These are phyloP conservation scores for Propithecus perrieri DNA, from an alignment of 2,797 vertebrate species.

Conservation along the genomic window DNA sequence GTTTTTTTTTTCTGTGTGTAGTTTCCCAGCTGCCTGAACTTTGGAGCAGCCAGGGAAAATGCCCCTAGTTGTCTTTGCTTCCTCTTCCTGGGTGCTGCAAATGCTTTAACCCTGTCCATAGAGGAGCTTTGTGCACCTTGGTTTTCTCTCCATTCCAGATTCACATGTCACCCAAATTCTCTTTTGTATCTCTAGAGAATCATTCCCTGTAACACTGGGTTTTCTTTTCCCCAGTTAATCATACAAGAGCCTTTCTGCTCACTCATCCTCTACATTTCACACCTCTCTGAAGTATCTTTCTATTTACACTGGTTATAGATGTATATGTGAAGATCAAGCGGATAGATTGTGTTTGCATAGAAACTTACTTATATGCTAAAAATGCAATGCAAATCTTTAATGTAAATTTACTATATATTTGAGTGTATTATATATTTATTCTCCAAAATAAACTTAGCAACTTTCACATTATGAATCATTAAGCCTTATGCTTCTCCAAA, in stretches of 20 bases:
- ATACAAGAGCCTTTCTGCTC: slow-evolving; percentile 14
- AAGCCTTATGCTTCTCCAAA: slow-evolving; percentile 69
- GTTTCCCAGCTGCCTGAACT: neutral
- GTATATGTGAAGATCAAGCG: slow-evolving; percentile 6
- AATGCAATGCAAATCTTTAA: slow-evolving; percentile 54
- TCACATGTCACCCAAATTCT: neutral
- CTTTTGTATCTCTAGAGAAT: slow-evolving; percentile 22
- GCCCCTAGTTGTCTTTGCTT: neutral
- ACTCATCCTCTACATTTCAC: slow-evolving; percentile 29
- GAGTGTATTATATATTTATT: slow-evolving; percentile 56
- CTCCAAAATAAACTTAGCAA: slow-evolving; percentile 62
- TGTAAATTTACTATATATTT: slow-evolving; percentile 68
- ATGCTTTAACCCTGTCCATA: neutral
- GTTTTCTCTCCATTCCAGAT: neutral
- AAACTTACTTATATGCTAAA: slow-evolving; percentile 49
- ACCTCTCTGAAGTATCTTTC: slow-evolving; percentile 41
- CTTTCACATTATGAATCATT: slow-evolving; percentile 71
- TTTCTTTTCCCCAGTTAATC: slow-evolving; percentile 17
- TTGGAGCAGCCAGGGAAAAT: neutral
- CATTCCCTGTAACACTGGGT: neutral
- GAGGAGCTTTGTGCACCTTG: neutral
- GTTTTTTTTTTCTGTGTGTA: neutral
- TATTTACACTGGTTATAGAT: slow-evolving; percentile 51
- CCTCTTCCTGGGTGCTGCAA: neutral
- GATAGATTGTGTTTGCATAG: slow-evolving; percentile 30